Conservation (phyloP, 2,113 vertebrate genomes). For the Platycercus adscitus region DNA sequence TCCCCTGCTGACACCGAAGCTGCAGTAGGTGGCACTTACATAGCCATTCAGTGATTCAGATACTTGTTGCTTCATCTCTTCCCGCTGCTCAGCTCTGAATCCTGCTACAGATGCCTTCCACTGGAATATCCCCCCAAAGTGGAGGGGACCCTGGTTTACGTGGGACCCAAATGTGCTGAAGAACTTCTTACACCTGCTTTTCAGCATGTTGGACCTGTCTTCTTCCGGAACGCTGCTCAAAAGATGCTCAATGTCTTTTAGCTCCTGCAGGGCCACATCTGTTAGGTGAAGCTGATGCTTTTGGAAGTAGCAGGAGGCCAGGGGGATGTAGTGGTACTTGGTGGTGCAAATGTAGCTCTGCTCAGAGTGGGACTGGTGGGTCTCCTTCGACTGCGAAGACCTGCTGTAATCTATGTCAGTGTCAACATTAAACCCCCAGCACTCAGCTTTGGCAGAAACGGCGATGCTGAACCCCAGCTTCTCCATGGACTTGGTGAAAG, state of each 20-base stretch:
- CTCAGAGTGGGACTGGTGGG: not conserved
- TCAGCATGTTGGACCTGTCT: not conserved
- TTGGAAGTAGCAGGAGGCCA: conserved; percentile 67
- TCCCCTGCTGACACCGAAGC: rapidly evolving
- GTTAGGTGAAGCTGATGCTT: conserved; percentile 61
- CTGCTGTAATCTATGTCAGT: not conserved
- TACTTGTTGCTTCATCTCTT: conserved; percentile 10
- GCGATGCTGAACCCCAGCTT: conserved; percentile 53
- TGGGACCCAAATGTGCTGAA: conserved; percentile 74
- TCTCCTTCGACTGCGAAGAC: not conserved
- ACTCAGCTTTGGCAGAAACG: not conserved
- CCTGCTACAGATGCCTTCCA: conserved; percentile 63
- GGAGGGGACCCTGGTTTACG: conserved; percentile 63
- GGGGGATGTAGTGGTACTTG: conserved; percentile 59
- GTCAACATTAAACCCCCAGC: not conserved
- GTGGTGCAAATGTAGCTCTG: conserved; percentile 49
- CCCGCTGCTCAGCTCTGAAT: not conserved
- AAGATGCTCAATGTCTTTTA: conserved; percentile 55
- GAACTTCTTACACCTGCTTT: not conserved
- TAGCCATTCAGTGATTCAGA: not conserved
- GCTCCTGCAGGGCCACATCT: conserved; percentile 30
- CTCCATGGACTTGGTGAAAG: conserved; percentile 53
- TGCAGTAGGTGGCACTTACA: not conserved
- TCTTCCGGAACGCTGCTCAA: not conserved
- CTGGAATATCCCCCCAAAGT: conserved; percentile 76